phyloP scores from a whole-genome alignment of 2,113 vertebrate species.

The Mirounga angustirostris region DNA sequence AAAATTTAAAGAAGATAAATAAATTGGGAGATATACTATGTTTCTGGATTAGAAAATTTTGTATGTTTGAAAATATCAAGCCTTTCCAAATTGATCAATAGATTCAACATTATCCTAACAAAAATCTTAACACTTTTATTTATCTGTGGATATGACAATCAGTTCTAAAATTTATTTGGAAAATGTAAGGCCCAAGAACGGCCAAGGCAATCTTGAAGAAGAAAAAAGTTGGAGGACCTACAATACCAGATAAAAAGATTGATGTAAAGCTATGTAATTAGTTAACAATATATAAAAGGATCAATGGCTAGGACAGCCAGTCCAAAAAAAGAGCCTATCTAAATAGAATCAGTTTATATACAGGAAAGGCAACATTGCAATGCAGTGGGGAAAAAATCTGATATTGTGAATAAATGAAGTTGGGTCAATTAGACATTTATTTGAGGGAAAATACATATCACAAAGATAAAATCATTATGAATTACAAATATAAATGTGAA shows the following conservation, averaged over 20 bases:
- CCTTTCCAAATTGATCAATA: neutral
- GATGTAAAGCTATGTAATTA: neutral
- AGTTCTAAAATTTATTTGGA: conserved; percentile 12
- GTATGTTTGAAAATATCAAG: neutral
- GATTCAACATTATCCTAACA: neutral
- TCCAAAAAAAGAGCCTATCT: neutral
- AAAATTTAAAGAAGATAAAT: neutral
- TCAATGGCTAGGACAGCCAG: neutral
- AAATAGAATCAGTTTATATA: neutral
- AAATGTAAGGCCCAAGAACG: neutral
- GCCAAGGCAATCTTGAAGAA: neutral
- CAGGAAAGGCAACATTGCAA: rapidly evolving
- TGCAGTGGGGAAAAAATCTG: neutral
- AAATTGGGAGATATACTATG: neutral
- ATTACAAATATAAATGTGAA: neutral
- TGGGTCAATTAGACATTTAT: neutral
- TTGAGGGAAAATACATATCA: neutral
- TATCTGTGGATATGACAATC: neutral
- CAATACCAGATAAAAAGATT: neutral
- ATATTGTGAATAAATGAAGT: neutral
- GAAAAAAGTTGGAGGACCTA: neutral
- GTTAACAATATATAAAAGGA: neutral
- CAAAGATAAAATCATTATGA: neutral
- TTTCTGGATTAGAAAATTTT: neutral
- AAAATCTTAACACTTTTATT: neutral